These are phyloP conservation scores for Biston stratarius DNA, from an alignment of 2,888 invertebrate species.

Conservation along the genomic window DNA sequence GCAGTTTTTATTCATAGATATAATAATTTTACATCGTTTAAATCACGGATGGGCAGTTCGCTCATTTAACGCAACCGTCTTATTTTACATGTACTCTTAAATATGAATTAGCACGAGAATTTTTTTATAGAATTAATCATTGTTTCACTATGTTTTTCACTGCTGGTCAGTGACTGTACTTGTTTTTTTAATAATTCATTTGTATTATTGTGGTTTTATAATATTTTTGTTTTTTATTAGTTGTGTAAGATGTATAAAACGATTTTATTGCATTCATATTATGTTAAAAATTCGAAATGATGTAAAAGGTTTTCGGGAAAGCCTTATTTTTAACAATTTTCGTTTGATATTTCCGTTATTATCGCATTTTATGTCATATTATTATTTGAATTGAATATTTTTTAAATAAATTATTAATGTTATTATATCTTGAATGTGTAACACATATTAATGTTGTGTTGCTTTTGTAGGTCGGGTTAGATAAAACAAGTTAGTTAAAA, in stretches of 20 bases:
- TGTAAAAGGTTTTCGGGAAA: neutral
- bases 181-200: slow-evolving; percentile 4
- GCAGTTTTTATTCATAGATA: neutral
- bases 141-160: slow-evolving; percentile 4
- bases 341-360: neutral
- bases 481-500: too few species aligned
- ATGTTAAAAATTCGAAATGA: neutral
- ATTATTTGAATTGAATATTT: neutral
- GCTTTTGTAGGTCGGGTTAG: too few species aligned
- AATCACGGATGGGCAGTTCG: neutral
- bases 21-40: slow-evolving; percentile 1
- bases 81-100: neutral
- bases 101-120: neutral
- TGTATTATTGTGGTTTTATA: slow-evolving; percentile 4
- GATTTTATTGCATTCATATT: neutral
- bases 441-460: too few species aligned
- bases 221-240: slow-evolving; percentile 1
- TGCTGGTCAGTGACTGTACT: slow-evolving; percentile 17
- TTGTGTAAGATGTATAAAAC: neutral
- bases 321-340: neutral
- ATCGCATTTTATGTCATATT: neutral
- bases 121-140: neutral
- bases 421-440: neutral
- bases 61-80: neutral
- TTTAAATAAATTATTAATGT: neutral